Conservation (phyloP, 1,140 invertebrate genomes). For the Papilio dardanus region DNA sequence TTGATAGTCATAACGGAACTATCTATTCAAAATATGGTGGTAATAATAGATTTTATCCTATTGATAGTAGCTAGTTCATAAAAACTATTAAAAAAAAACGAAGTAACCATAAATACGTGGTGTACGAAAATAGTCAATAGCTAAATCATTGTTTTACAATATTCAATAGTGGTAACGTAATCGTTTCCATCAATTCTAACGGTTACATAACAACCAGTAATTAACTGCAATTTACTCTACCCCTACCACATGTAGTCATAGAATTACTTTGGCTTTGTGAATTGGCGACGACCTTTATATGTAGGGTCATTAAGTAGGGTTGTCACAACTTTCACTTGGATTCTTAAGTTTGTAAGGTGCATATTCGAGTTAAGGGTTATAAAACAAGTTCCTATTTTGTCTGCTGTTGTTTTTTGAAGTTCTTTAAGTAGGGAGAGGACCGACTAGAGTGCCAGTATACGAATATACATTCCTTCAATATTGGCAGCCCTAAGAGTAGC, state of each 20-base stretch:
- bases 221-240: constrained; percentile 8
- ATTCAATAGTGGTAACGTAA: neutral
- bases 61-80: neutral
- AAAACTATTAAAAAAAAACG: neutral
- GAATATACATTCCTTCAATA: neutral
- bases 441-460: neutral
- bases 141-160: neutral
- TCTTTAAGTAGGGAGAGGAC: neutral
- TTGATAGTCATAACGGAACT: neutral
- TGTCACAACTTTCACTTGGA: neutral
- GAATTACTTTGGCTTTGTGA: constrained; percentile 2
- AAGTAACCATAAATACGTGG: neutral
- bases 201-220: neutral
- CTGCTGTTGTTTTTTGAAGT: neutral
- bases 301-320: neutral
- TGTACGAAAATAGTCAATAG: neutral
- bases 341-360: neutral
- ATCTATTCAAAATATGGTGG: neutral
- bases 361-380: neutral
- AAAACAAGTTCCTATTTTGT: neutral
- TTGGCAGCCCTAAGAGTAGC: neutral
- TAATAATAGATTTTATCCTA: neutral
- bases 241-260: neutral
- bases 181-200: neutral
- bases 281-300: constrained; percentile 10